These are phyloP conservation scores for Stictonetta naevosa DNA, from an alignment of 2,113 vertebrate species.

Conservation along the genomic window DNA sequence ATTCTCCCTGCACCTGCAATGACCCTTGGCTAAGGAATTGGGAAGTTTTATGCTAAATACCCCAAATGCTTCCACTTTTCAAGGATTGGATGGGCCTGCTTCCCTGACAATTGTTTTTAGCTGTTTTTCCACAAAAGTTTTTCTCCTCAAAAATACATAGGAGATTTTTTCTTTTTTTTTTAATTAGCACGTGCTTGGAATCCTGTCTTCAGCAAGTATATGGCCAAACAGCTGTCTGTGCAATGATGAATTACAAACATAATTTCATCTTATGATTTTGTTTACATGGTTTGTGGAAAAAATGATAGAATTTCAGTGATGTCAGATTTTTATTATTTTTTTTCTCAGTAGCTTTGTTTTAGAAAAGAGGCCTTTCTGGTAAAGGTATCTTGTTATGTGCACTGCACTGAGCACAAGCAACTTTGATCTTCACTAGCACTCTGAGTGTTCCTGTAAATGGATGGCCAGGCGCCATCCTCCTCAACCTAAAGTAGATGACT, in stretches of 20 bases:
- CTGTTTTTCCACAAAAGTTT: conserved; percentile 17
- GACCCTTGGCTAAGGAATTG: not conserved
- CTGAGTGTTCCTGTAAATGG: not conserved
- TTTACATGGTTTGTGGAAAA: conserved; percentile 49
- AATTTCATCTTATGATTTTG: conserved; percentile 22
- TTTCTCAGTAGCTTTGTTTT: conserved; percentile 4
- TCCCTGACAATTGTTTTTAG: conserved; percentile 47
- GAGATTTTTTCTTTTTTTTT: not conserved
- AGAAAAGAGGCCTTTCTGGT: not conserved
- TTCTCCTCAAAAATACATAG: not conserved
- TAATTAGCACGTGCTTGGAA: conserved; percentile 23
- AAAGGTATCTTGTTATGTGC: not conserved
- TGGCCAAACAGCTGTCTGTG: conserved; percentile 36
- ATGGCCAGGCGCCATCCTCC: not conserved
- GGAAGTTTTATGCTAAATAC: conserved; percentile 31
- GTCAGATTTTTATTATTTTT: not conserved
- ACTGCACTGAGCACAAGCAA: not conserved
- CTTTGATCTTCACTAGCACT: not conserved
- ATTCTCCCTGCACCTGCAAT: not conserved
- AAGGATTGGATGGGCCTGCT: not conserved
- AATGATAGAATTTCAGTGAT: conserved; percentile 17
- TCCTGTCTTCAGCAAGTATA: conserved; percentile 53
- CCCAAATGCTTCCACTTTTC: conserved; percentile 38
- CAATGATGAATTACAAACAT: conserved; percentile 48
- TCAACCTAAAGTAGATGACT: not conserved